Conservation (phyloP, 2,888 invertebrate species). For the Eupsilia transversa region DNA sequence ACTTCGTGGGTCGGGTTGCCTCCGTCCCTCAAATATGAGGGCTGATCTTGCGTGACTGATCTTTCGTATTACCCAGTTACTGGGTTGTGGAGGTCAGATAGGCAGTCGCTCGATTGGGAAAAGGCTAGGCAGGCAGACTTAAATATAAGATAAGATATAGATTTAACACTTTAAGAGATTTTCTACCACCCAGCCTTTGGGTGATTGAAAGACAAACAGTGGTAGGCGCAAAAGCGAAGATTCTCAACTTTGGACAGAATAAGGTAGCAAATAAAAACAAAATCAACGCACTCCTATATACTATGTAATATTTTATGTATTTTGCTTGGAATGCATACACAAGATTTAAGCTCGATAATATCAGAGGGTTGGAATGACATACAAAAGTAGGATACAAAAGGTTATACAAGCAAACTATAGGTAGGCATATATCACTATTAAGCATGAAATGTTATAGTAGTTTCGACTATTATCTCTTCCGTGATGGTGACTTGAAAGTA, state of each 20-base stretch:
- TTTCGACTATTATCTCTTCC: constrained; percentile 36
- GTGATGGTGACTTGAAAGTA: constrained; percentile 17
- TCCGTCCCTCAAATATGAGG: too few species aligned
- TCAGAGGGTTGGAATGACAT: neutral
- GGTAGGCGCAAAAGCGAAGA: neutral
- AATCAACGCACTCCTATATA: neutral
- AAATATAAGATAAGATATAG: too few species aligned
- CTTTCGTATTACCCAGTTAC: too few species aligned
- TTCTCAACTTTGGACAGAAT: neutral
- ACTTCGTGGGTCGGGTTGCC: too few species aligned
- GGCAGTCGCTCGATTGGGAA: too few species aligned
- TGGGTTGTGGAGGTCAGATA: too few species aligned
- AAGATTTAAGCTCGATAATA: neutral
- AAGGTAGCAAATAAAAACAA: neutral
- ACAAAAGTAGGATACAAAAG: too few species aligned
- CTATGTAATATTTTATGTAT: neutral
- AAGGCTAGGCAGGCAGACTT: too few species aligned
- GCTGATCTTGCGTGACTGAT: too few species aligned
- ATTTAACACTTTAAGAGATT: neutral
- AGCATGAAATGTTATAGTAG: neutral
- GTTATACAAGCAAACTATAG: neutral
- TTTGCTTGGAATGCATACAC: neutral
- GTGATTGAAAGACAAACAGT: neutral
- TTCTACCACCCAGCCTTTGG: neutral
- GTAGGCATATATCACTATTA: neutral